These are phyloP conservation scores for Rhipidura dahli DNA, from an alignment of 2,113 vertebrate species.

Conservation along the genomic window DNA sequence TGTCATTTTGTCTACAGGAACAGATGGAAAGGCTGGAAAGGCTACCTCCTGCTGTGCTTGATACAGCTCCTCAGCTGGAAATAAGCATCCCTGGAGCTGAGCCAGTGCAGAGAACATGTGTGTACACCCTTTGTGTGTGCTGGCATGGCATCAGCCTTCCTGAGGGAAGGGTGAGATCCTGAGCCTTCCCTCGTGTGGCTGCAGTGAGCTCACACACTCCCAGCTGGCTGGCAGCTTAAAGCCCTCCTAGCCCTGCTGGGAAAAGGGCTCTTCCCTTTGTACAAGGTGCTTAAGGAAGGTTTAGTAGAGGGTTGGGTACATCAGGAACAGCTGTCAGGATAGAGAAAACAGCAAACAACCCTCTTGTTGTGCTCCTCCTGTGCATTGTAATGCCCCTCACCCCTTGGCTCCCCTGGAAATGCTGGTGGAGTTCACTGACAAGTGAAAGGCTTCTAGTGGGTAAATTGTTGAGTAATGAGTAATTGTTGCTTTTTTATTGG, in stretches of 20 bases:
- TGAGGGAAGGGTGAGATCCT: background rate
- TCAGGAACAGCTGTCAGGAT: background rate
- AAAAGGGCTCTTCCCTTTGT: background rate
- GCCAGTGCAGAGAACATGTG: background rate
- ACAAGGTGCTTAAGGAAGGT: background rate
- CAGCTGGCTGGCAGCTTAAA: background rate
- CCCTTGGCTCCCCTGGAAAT: background rate
- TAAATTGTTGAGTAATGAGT: too few species aligned
- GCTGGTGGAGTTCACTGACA: background rate
- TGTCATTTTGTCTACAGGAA: background rate
- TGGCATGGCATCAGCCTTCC: background rate
- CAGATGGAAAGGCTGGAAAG: background rate
- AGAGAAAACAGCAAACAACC: background rate
- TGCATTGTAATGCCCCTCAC: background rate
- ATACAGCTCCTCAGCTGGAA: background rate
- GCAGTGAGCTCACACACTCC: background rate
- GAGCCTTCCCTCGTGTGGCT: background rate
- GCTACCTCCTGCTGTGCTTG: background rate
- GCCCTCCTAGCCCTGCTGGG: background rate
- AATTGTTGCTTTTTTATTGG: background rate
- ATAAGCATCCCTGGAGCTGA: background rate
- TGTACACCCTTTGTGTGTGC: background rate
- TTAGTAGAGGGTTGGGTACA: background rate
- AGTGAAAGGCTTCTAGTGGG: background rate
- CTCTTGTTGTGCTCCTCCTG: background rate